Percentiles rank a stretch among this genome's conserved stretches.
Conservation (phyloP, 1,140 invertebrate genomes). For the Drosophila oshimai region DNA sequence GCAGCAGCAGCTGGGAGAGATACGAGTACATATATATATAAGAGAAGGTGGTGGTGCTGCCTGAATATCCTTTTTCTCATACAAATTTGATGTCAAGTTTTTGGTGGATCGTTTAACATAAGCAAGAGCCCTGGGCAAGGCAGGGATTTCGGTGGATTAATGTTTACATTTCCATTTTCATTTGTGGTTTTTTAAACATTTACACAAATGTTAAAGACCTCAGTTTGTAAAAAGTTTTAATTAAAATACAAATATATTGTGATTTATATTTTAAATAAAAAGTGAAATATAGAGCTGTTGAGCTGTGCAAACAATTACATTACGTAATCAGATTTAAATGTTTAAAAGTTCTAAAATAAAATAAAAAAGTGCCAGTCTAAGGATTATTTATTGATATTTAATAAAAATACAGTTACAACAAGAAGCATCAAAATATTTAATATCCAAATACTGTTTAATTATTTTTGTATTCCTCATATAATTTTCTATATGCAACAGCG, state of each 20-base stretch:
- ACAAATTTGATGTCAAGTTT: constrained; percentile 45
- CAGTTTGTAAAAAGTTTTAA: too few species aligned
- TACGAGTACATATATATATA: neutral
- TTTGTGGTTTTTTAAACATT: too few species aligned
- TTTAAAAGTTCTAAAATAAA: too few species aligned
- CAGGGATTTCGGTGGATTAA: constrained; percentile 23
- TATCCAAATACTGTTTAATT: too few species aligned
- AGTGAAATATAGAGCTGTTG: neutral
- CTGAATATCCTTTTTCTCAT: constrained; percentile 22
- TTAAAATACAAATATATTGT: neutral
- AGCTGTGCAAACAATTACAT: too few species aligned
- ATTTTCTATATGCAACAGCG: too few species aligned
- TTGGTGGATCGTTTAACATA: constrained; percentile 45
- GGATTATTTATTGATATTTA: too few species aligned
- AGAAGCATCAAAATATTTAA: too few species aligned
- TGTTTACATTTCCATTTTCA: constrained; percentile 26
- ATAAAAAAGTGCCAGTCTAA: neutral
- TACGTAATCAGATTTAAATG: too few species aligned
- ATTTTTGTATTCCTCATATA: too few species aligned
- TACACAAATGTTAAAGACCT: too few species aligned
- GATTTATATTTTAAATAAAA: neutral
- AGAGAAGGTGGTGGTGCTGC: neutral
- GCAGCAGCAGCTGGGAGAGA: constrained; percentile 39
- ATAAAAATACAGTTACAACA: too few species aligned
- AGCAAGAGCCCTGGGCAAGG: constrained; percentile 23